Percentiles rank a stretch among this genome's conserved stretches.
phyloP scores from a whole-genome alignment of 1,140 invertebrate species.

The Coenobita brevimanus region DNA sequence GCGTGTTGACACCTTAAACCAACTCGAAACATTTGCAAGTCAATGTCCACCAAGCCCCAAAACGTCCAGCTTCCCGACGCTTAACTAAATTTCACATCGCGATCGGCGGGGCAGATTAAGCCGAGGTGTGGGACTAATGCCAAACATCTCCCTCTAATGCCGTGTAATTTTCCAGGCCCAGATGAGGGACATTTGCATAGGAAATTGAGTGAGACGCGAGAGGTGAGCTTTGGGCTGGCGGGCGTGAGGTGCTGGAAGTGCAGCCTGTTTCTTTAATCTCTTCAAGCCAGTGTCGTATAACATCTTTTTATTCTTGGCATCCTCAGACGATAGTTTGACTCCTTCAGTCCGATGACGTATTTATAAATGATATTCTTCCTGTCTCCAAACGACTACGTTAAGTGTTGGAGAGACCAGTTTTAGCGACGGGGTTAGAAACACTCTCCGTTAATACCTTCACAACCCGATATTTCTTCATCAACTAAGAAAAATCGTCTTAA shows the following conservation, averaged over 20 bases:
- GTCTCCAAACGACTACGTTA: no score
- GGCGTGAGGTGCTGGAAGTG: background rate
- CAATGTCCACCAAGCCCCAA: constrained; percentile 11
- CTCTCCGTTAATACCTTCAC: no score
- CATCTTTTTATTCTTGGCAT: no score
- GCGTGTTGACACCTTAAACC: constrained; percentile 7
- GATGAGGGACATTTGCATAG: constrained; percentile 34
- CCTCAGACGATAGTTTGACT: no score
- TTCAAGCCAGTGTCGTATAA: background rate
- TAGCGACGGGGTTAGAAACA: no score
- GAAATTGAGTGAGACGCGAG: constrained; percentile 23
- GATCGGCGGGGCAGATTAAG: constrained; percentile 10
- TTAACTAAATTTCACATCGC: constrained; percentile 23
- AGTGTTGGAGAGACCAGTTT: no score
- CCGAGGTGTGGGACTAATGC: constrained; percentile 22
- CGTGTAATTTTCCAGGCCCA: constrained; percentile 18
- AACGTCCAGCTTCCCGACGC: no score
- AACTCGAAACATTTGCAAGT: constrained; percentile 26
- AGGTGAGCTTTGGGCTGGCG: background rate
- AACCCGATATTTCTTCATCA: no score
- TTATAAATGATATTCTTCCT: no score
- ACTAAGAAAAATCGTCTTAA: no score
- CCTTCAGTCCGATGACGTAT: no score
- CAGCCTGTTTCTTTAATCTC: background rate
- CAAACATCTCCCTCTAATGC: constrained; percentile 27